A percentile compares a stretch with the other conserved stretches of the same genome.
These are phyloP conservation scores for Cebus imitator DNA, from an alignment of 2,113 vertebrate species.

Conservation along the genomic window DNA sequence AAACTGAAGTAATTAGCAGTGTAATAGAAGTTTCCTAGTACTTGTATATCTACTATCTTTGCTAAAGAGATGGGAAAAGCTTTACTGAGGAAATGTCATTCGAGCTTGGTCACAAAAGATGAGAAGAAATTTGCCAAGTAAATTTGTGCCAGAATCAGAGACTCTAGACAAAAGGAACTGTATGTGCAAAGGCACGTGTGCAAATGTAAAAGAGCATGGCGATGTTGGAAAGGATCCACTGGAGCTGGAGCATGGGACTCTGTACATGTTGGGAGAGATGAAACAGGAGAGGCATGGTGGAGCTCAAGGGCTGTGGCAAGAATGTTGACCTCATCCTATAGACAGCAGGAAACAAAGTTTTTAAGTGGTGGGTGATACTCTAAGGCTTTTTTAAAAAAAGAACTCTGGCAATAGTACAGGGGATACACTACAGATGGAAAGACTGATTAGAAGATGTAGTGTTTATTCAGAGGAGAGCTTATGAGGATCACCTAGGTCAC, in stretches of 20 bases:
- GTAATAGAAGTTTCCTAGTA: background rate
- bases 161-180: background rate
- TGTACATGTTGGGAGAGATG: background rate
- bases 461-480: background rate
- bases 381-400: background rate
- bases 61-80: background rate
- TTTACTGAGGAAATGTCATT: background rate
- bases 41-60: background rate
- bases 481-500: background rate
- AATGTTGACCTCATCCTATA: background rate
- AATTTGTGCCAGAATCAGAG: background rate
- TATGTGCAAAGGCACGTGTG: background rate
- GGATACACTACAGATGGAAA: background rate
- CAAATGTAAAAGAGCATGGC: background rate
- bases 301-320: background rate
- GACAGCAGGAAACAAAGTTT: background rate
- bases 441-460: background rate
- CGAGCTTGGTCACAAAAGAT: background rate
- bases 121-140: conserved; percentile 1
- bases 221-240: background rate
- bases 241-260: background rate
- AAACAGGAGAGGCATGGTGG: background rate
- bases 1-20: background rate
- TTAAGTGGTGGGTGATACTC: background rate
- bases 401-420: background rate